Evolutionary conservation across 1,140 invertebrate genomes (phyloP).

Genomic region (Hycleus phaleratus): DNA sequence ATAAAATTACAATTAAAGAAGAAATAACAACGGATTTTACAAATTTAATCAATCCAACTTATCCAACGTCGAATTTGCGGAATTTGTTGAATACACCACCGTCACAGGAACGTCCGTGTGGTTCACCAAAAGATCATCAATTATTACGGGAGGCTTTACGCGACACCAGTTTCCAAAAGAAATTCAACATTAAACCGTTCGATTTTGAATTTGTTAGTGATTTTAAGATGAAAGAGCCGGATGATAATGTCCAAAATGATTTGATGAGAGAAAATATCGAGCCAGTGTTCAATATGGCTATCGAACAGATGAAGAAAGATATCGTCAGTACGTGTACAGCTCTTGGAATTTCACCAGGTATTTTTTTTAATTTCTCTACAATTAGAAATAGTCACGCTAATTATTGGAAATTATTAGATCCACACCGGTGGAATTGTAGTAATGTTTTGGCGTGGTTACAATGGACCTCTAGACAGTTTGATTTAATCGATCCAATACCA

Average conservation of each 20-base stretch:
- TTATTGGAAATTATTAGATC: conserved; percentile 57
- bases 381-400: background rate
- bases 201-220: conserved; percentile 51
- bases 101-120: conserved; percentile 24
- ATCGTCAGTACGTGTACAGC: conserved; percentile 75
- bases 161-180: conserved; percentile 75
- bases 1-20: conserved; percentile 28
- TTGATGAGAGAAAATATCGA: conserved; percentile 65
- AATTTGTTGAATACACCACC: conserved; percentile 30
- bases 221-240: conserved; percentile 54
- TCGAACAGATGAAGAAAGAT: conserved; percentile 77
- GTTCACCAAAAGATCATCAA: conserved; percentile 54
- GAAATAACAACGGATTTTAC: conserved; percentile 38
- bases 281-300: conserved; percentile 73
- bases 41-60: conserved; percentile 42
- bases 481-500: conserved; percentile 57
- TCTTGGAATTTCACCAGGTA: conserved; percentile 79
- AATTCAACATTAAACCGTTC: conserved; percentile 69
- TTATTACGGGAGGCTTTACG: conserved; percentile 70
- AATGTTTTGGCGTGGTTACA: conserved; percentile 82
- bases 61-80: conserved; percentile 33
- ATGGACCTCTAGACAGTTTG: conserved; percentile 73
- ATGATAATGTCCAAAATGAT: conserved; percentile 36
- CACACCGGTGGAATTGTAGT: conserved; percentile 69
- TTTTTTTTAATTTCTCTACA: conserved; percentile 34